Conservation (phyloP, 92 coral and sea anemone species). For the Phenganax stokvisi region DNA sequence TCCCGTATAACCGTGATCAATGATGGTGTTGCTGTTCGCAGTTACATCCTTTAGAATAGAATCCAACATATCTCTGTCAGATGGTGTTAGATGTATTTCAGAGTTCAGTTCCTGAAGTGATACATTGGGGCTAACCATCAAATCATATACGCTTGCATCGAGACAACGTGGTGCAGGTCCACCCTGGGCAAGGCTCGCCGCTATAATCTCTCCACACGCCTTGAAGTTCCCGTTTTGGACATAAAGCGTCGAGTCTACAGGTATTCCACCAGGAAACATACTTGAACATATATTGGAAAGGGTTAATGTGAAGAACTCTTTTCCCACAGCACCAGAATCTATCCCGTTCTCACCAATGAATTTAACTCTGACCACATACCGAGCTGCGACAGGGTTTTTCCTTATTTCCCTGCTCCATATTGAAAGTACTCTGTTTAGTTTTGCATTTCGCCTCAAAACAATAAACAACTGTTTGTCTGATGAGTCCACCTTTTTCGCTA, state of each 20-base stretch:
- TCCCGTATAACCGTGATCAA: slow-evolving; percentile 65
- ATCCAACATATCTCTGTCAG: not conserved
- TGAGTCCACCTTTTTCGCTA: not conserved
- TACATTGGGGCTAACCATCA: not conserved
- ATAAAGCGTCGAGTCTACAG: not conserved
- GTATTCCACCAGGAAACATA: slow-evolving; percentile 1
- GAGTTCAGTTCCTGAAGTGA: slow-evolving; percentile 14
- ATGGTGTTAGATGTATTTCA: not conserved
- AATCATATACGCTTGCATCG: slow-evolving; percentile 8
- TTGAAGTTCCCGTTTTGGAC: slow-evolving; percentile 1
- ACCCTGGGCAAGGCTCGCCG: slow-evolving; percentile 4
- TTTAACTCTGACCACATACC: slow-evolving; percentile 2
- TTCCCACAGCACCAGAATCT: not conserved
- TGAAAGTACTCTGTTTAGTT: slow-evolving; percentile 10
- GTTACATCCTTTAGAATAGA: slow-evolving; percentile 30
- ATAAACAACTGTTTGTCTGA: not conserved
- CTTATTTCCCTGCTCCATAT: slow-evolving; percentile 5
- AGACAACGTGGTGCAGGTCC: slow-evolving; percentile 4
- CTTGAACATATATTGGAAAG: not conserved
- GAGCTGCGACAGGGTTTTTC: not conserved
- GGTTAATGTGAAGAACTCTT: slow-evolving; percentile 16
- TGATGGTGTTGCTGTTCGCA: slow-evolving; percentile 38
- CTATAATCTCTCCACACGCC: slow-evolving; percentile 18
- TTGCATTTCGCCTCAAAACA: not conserved
- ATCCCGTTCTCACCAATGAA: slow-evolving; percentile 7